Evolutionary conservation across 2,888 invertebrate genomes (phyloP), one percentile per base, ranked within the genome.

Genomic region (Stenoptilia bipunctidactyla): DNA sequence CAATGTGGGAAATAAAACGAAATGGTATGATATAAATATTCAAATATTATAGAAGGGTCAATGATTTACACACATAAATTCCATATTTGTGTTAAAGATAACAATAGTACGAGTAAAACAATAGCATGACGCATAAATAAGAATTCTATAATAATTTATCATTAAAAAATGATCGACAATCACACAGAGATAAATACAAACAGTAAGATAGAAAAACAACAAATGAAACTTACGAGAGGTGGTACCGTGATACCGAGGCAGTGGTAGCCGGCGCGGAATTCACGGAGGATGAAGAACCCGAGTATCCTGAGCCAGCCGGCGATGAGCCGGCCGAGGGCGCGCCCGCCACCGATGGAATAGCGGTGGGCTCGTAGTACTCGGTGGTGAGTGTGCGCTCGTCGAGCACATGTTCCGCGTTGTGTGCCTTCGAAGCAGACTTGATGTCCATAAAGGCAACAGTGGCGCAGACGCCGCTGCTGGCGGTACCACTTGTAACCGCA

Each of bases 401-500:
- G 82, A 96, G 76, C 71, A 91, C 91, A 85, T 95, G 94, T 76
- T 95, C 94, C 63, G 90, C 90, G 76, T 92, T 92, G 84, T 95
- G 94, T 56, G 96, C 94, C 86, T 96, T 96, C 70, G 94, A 91
- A 72, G 96, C 96, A 66, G 95, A 95, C 86, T 94, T 94, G 87
- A 96, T 96, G 88, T 97, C 96, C 90, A 96, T 95, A 88, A 96
- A 96, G 84, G 94, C 93, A 85, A 94, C 93, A 73, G 93, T 92
- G 79, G 93, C 94, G 85, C 92, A 92, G 76, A 90, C 86, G 70
- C 91, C 88, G 77, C 86, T 86, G 77, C 85, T 73, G 55, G 83
- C 73, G 61, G 76, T 75, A 57, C 77, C 79, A 62, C 72, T 80
- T 63, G 85, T 76, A 67, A 66, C 79, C 69, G 76, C 66, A 77